Evolutionary conservation across 1,140 invertebrate species (phyloP).

Genomic region (Dolichoris vasculosae): DNA sequence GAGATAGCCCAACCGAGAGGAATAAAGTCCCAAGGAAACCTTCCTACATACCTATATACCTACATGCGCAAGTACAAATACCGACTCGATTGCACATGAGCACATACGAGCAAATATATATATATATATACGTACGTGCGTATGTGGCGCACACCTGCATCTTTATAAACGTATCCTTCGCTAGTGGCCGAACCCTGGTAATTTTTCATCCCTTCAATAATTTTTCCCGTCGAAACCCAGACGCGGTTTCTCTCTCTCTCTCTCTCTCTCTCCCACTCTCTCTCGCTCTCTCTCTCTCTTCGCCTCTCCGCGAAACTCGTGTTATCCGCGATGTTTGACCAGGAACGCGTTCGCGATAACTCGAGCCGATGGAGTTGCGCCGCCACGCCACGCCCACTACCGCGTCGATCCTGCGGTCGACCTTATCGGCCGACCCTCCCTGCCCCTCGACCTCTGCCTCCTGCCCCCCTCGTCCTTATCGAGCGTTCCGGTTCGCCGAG

Average conservation of each 20-base stretch:
- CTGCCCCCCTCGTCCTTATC: slow-evolving; percentile 59
- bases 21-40: background rate
- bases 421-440: slow-evolving; percentile 56
- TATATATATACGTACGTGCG: background rate
- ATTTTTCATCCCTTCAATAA: slow-evolving; percentile 42
- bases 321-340: slow-evolving; percentile 44
- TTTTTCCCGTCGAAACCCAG: slow-evolving; percentile 17
- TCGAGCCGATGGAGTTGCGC: background rate
- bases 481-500: slow-evolving; percentile 62
- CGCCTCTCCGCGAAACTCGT: background rate
- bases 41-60: background rate
- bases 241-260: background rate
- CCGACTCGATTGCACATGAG: background rate
- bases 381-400: slow-evolving; percentile 47
- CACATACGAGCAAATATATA: background rate
- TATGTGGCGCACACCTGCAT: no score
- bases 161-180: background rate
- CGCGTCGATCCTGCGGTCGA: slow-evolving; percentile 52
- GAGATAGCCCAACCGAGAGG: slow-evolving; percentile 29
- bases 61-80: no score
- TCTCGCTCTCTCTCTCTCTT: background rate
- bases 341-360: slow-evolving; percentile 25
- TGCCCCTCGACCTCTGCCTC: background rate
- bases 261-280: background rate
- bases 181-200: background rate